These are phyloP conservation scores for Rhodeus uyekii DNA, from an alignment of 2,797 vertebrate species.

Conservation along the genomic window DNA sequence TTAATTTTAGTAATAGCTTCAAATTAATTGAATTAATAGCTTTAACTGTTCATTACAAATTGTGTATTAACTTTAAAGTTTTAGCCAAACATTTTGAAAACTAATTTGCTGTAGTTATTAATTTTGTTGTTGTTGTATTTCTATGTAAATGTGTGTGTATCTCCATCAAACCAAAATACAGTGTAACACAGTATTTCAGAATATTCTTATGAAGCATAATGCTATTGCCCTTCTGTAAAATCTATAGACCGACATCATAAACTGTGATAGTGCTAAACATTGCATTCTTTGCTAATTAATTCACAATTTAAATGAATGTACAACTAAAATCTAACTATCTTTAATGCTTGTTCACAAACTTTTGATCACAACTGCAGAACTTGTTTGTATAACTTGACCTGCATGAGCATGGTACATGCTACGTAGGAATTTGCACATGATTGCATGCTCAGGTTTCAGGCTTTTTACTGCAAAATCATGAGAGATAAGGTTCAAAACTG, in stretches of 20 bases:
- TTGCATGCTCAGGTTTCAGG: constrained; percentile 42
- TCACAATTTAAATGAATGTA: background rate
- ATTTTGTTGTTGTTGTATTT: too few relatives aligned
- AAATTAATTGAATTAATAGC: too few relatives aligned
- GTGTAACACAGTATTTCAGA: background rate
- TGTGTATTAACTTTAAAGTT: too few relatives aligned
- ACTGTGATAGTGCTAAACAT: background rate
- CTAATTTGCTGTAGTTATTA: too few relatives aligned
- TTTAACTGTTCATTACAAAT: too few relatives aligned
- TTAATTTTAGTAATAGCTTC: too few relatives aligned
- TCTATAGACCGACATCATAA: background rate
- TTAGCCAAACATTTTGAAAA: too few relatives aligned
- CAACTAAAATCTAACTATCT: background rate
- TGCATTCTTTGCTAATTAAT: background rate
- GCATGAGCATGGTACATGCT: constrained; percentile 22
- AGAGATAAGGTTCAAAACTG: constrained; percentile 24
- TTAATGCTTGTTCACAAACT: background rate
- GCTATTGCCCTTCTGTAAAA: background rate
- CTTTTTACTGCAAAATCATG: constrained; percentile 34
- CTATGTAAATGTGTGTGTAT: too few relatives aligned
- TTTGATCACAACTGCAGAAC: background rate
- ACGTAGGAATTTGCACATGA: constrained; percentile 40
- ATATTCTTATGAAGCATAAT: background rate
- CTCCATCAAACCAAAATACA: too few relatives aligned
- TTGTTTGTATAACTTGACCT: constrained; percentile 40